Conservation (phyloP, 2,888 invertebrate species). For the Sceliomorpha sp. region DNA sequence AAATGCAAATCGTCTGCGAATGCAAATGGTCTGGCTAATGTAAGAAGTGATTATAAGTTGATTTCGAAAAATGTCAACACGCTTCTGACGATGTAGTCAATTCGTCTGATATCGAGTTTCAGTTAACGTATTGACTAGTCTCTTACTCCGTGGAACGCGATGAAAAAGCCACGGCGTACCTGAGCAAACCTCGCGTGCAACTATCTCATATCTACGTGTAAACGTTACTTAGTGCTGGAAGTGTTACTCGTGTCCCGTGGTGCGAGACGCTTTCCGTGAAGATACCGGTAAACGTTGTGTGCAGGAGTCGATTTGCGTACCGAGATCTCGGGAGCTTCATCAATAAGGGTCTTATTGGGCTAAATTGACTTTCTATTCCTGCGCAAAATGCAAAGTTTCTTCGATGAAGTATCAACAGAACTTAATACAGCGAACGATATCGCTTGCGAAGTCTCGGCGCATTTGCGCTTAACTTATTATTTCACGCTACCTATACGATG, state of each 20-base stretch:
- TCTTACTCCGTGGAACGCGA: slow-evolving; percentile 22
- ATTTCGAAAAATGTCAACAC: slow-evolving; percentile 25
- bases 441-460: no score
- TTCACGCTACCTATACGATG: no score
- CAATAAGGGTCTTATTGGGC: slow-evolving; percentile 27
- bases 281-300: slow-evolving; percentile 66
- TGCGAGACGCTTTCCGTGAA: slow-evolving; percentile 69
- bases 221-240: slow-evolving; percentile 44
- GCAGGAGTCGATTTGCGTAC: slow-evolving; percentile 60
- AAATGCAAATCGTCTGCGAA: slow-evolving; percentile 14
- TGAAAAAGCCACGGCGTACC: slow-evolving; percentile 28
- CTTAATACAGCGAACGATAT: slow-evolving; percentile 25
- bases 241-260: slow-evolving; percentile 57
- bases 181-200: slow-evolving; percentile 40
- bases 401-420: slow-evolving; percentile 17
- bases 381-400: slow-evolving; percentile 16
- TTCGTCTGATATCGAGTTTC: slow-evolving; percentile 30
- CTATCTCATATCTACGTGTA: slow-evolving; percentile 47
- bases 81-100: slow-evolving; percentile 35
- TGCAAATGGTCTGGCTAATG: slow-evolving; percentile 21
- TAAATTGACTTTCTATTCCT: slow-evolving; percentile 15
- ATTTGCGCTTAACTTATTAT: no score
- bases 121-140: slow-evolving; percentile 28
- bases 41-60: slow-evolving; percentile 23
- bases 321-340: slow-evolving; percentile 41